phyloP scores from a whole-genome alignment of 2,888 invertebrate species.

The Eristalis intricaria region DNA sequence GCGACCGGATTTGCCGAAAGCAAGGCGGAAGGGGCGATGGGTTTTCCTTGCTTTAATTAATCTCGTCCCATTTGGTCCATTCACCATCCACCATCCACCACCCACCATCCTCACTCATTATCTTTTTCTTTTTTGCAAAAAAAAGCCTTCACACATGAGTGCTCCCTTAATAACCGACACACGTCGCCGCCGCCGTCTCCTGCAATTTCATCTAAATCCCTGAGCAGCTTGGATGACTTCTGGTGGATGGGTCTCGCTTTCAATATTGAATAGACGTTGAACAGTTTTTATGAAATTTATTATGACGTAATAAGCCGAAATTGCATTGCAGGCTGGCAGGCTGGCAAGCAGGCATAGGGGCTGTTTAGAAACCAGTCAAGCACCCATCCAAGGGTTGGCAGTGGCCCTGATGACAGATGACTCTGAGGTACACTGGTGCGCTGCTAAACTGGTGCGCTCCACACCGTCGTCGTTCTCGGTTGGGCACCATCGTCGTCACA shows the following conservation, averaged over 20 bases:
- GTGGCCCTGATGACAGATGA: slow-evolving; percentile 59
- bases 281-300: slow-evolving; percentile 66
- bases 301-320: slow-evolving; percentile 67
- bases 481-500: slow-evolving; percentile 25
- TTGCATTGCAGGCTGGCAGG: slow-evolving; percentile 55
- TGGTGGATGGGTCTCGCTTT: slow-evolving; percentile 37
- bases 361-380: slow-evolving; percentile 18
- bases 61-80: slow-evolving; percentile 23
- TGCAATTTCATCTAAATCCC: slow-evolving; percentile 40
- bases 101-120: slow-evolving; percentile 45
- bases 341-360: background rate
- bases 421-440: too few species aligned
- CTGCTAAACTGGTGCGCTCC: slow-evolving; percentile 13
- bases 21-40: slow-evolving; percentile 45
- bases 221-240: slow-evolving; percentile 35
- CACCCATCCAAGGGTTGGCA: slow-evolving; percentile 16
- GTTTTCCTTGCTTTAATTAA: slow-evolving; percentile 55
- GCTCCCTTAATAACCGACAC: slow-evolving; percentile 69
- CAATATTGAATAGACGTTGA: slow-evolving; percentile 40
- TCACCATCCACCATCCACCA: background rate
- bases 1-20: slow-evolving; percentile 50
- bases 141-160: slow-evolving; percentile 65
- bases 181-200: slow-evolving; percentile 42
- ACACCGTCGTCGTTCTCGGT: background rate
- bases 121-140: slow-evolving; percentile 15